Base-by-base conservation (phyloP, 2,113 vertebrate genomes). In the Chamaea fasciata region DNA sequence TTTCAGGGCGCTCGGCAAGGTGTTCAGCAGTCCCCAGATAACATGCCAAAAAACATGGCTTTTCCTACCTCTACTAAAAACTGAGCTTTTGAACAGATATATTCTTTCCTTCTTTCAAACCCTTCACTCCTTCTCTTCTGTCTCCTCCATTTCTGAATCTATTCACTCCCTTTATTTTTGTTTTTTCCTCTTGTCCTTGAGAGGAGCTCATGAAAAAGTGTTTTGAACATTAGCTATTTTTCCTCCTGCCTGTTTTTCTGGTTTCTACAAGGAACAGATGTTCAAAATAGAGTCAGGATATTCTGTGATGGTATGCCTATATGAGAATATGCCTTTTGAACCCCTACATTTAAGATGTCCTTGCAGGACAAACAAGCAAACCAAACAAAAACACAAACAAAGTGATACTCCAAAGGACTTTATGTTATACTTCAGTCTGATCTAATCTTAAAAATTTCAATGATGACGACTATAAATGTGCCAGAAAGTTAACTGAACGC, bases 341-440 rank as follows among this genome's bases (percentile, higher is more conserved):
- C 2, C 5, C 60, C 27, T 67, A 46, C 16, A 52, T 42, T 56
- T 56, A 89, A 50, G 41, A 11, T 87, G 12, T 11, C 31, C 13
- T 42, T 59, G 11, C 12, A 59, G n/a, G 11, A 16, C 6, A 49
- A 56, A 56, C 28, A 47, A 85, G 21, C 13, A 67, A 76, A 71
- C 6, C 35, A 35, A 65, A 28, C 4, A 74, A 81, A 60, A 31
- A 4, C 5, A 46, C 37, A 53, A 62, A 31, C 3, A 42, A 30
- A 31, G 7, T 0, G 0, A 73, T 37, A 31, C 21, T 2, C 19
- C 10, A 33, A 56, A 67, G 9, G 81, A 62, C 4, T 42, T 67
- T 27, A 70, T 5, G 9, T 13, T 69, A 70, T 13, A 31, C 4
- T 56, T 6, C 30, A 60, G 9, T 31, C 20, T 22, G 6, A 77